Evolutionary conservation across 2,888 invertebrate genomes (phyloP).

Genomic region (Xestia sexstrigata): DNA sequence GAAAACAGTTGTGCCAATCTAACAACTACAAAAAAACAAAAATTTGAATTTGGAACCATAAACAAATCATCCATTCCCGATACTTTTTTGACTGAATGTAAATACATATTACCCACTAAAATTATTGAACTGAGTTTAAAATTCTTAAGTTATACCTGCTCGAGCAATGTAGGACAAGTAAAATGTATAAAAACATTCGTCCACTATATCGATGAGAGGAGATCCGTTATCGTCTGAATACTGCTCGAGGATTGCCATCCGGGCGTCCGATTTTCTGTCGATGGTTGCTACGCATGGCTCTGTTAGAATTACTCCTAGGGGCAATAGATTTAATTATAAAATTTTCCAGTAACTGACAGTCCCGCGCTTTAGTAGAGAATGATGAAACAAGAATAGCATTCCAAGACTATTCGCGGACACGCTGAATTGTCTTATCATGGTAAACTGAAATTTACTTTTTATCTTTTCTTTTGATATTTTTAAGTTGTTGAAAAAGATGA

Average conservation of each 20-base stretch:
- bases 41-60: no score
- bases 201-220: slow-evolving; percentile 70
- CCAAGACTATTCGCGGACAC: neutral
- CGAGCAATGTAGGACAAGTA: slow-evolving; percentile 74
- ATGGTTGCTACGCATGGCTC: slow-evolving; percentile 63
- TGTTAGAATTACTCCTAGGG: slow-evolving; percentile 63
- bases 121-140: neutral
- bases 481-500: neutral
- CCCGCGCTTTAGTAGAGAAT: neutral
- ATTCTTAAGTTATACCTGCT: slow-evolving; percentile 64
- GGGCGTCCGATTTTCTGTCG: slow-evolving; percentile 70
- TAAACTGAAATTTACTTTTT: neutral
- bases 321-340: slow-evolving; percentile 1
- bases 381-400: neutral
- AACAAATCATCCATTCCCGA: no score
- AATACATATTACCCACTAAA: neutral
- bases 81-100: no score
- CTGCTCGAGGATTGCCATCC: slow-evolving; percentile 65
- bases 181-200: slow-evolving; percentile 72
- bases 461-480: neutral
- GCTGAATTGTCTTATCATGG: neutral
- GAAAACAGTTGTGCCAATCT: no score
- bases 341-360: neutral
- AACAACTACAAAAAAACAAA: no score
- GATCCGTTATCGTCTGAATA: slow-evolving; percentile 65